Evolutionary conservation across 2,113 vertebrate genomes (phyloP).

Genomic region (Platycercus adscitus): DNA sequence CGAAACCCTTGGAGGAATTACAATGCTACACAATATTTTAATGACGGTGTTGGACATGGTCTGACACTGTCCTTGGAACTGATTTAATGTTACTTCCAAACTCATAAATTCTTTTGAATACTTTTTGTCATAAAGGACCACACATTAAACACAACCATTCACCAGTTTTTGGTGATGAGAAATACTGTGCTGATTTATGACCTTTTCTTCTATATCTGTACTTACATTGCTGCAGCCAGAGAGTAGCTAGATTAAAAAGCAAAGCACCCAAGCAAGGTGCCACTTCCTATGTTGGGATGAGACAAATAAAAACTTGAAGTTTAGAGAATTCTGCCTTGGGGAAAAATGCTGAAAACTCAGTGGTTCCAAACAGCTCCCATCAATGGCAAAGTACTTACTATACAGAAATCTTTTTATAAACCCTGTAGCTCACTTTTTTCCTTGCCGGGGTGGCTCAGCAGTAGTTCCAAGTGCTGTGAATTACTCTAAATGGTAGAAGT

Average conservation of each 20-base stretch:
- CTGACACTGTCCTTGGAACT: not conserved
- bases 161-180: not conserved
- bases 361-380: not conserved
- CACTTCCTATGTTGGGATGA: not conserved
- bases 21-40: not conserved
- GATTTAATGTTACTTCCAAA: slow-evolving; percentile 36
- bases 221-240: not conserved
- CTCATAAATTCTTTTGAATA: slow-evolving; percentile 2
- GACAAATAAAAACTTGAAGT: not conserved
- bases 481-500: not conserved
- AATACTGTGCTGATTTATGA: slow-evolving; percentile 3
- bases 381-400: not conserved
- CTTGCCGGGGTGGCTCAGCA: not conserved
- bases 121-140: not conserved
- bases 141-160: not conserved
- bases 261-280: not conserved
- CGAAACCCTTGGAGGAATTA: not conserved
- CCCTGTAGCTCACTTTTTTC: not conserved
- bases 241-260: not conserved
- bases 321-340: not conserved
- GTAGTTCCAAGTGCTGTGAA: not conserved
- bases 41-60: not conserved
- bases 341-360: not conserved
- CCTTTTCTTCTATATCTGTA: not conserved
- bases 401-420: not conserved